These are phyloP conservation scores for Stegana nigrithorax DNA, from an alignment of 2,888 invertebrate species.

Conservation along the genomic window DNA sequence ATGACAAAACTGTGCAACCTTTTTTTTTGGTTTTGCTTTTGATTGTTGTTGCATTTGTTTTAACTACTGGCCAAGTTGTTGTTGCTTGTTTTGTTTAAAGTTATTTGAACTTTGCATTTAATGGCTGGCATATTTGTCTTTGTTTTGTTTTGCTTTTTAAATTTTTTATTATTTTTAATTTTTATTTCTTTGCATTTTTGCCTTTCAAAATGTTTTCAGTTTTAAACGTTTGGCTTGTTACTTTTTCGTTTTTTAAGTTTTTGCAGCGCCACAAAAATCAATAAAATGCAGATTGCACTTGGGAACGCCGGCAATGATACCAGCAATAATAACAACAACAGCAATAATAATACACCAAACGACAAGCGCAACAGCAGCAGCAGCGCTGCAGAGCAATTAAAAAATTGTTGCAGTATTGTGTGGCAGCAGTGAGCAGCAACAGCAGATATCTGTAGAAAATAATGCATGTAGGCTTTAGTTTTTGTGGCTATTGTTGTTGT, in stretches of 20 bases:
- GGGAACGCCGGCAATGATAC: neutral
- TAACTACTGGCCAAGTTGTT: neutral
- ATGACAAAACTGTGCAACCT: constrained; percentile 1
- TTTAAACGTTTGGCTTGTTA: neutral
- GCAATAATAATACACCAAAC: neutral
- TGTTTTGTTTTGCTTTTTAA: too few relatives aligned
- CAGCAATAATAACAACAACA: constrained; percentile 1
- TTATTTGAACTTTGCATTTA: constrained; percentile 8
- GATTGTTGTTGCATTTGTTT: neutral
- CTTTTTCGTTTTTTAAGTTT: neutral
- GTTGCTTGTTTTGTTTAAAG: neutral
- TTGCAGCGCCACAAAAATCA: constrained; percentile 4
- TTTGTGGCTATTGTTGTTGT: neutral
- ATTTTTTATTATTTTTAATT: neutral
- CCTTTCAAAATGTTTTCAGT: neutral
- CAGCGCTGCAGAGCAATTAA: constrained; percentile 18
- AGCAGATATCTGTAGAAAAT: neutral
- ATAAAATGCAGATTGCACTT: constrained; percentile 22
- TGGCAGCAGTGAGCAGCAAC: neutral
- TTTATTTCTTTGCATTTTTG: neutral
- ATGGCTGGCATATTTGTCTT: too few relatives aligned
- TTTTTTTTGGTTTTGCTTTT: neutral
- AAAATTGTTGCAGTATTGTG: constrained; percentile 18
- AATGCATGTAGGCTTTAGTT: constrained; percentile 7
- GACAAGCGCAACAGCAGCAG: too few relatives aligned